These are phyloP conservation scores for Tapirus terrestris DNA, from an alignment of 2,113 vertebrate genomes.

Conservation along the genomic window DNA sequence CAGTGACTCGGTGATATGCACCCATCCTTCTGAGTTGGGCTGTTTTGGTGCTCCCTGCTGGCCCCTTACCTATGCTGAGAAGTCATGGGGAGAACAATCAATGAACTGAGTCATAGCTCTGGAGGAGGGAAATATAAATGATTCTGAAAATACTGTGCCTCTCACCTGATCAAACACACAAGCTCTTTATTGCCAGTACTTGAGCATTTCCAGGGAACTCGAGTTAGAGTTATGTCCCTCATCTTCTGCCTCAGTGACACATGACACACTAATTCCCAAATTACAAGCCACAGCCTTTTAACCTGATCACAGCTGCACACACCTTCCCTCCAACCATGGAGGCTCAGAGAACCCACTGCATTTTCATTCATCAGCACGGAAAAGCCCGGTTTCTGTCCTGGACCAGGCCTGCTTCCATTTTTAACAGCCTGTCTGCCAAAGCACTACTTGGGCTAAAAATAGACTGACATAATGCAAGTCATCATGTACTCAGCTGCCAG, in stretches of 20 bases:
- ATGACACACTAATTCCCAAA: background rate
- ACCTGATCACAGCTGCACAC: background rate
- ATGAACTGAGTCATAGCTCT: background rate
- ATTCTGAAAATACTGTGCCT: background rate
- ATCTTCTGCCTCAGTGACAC: background rate
- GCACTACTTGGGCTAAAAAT: slow-evolving; percentile 85
- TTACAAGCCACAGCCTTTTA: background rate
- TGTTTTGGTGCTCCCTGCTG: slow-evolving; percentile 35
- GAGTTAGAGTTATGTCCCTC: background rate
- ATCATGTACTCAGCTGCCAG: slow-evolving; percentile 70
- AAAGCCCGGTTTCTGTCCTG: slow-evolving; percentile 63
- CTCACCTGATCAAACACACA: background rate
- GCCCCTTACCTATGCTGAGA: background rate
- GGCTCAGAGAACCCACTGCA: slow-evolving; percentile 23
- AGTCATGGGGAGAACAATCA: background rate
- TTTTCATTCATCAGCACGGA: slow-evolving; percentile 72
- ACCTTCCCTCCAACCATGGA: slow-evolving; percentile 55
- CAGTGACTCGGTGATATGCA: background rate
- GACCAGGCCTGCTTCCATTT: slow-evolving; percentile 81
- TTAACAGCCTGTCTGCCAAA: slow-evolving; percentile 79
- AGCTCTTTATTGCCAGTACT: background rate
- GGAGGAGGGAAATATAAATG: background rate
- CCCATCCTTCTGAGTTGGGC: background rate
- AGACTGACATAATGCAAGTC: slow-evolving; percentile 83
- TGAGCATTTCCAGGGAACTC: background rate